phyloP scores from a whole-genome alignment of 2,797 vertebrate species.

The Urophycis tenuis region DNA sequence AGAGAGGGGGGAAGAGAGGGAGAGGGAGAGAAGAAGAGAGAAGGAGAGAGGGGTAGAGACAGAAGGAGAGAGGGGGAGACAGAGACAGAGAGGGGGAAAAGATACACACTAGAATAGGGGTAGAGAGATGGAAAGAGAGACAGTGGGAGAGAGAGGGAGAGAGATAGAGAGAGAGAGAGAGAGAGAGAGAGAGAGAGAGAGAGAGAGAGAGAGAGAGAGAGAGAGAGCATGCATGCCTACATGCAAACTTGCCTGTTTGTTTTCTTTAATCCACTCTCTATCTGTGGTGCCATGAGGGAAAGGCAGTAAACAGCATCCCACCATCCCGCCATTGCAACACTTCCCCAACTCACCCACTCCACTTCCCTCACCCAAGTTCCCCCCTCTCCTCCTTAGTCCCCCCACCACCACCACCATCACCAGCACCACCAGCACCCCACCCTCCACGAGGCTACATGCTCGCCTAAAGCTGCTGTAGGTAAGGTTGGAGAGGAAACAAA shows the following conservation, averaged over 20 bases:
- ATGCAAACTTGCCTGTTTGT: no score
- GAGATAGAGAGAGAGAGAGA: neutral
- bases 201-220: neutral
- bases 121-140: neutral
- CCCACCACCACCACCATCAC: no score
- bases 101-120: no score
- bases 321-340: neutral
- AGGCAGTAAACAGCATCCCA: neutral
- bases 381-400: no score
- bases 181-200: neutral
- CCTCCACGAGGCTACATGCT: neutral
- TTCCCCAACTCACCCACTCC: neutral
- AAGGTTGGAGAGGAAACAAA: neutral
- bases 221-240: neutral
- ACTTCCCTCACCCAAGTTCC: neutral
- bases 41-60: neutral
- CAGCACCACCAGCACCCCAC: no score
- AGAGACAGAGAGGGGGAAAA: neutral
- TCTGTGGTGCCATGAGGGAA: neutral
- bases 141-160: neutral
- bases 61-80: neutral
- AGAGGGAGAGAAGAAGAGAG: neutral
- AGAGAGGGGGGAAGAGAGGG: neutral
- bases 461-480: neutral
- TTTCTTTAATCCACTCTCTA: neutral